These are phyloP conservation scores for Auanema freiburgensis DNA, from an alignment of 2,888 invertebrate species.

Conservation along the genomic window DNA sequence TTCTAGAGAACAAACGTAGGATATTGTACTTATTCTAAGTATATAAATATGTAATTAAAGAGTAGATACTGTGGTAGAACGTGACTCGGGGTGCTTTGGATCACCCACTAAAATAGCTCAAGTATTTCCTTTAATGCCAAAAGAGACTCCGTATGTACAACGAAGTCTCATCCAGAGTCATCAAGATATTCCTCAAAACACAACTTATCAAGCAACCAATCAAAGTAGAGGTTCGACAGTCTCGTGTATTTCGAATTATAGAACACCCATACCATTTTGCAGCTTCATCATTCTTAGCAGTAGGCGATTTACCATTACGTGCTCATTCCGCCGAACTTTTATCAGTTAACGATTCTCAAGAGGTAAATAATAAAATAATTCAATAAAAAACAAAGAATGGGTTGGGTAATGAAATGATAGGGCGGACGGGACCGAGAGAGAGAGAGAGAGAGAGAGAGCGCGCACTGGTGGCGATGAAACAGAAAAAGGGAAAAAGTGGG, in stretches of 20 bases:
- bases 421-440: too few species aligned
- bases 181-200: background rate
- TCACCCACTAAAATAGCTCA: slow-evolving; percentile 31
- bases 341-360: slow-evolving; percentile 9
- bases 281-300: slow-evolving; percentile 32
- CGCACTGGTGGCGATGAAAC: too few species aligned
- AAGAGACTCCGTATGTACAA: slow-evolving; percentile 18
- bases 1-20: slow-evolving; percentile 1
- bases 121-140: slow-evolving; percentile 36
- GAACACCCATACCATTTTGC: background rate
- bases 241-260: too few species aligned
- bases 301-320: slow-evolving; percentile 35
- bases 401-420: background rate
- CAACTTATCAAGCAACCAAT: background rate
- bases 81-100: slow-evolving; percentile 9
- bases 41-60: background rate
- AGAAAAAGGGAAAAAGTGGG: too few species aligned
- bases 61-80: slow-evolving; percentile 1
- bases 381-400: background rate
- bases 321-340: slow-evolving; percentile 37
- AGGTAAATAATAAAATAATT: slow-evolving; percentile 8
- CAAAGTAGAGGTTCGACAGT: background rate
- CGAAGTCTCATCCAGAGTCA: background rate
- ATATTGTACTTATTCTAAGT: background rate
- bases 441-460: background rate